phyloP scores from a whole-genome alignment of 2,113 vertebrate species.

The Tretioscincus oriximinensis region DNA sequence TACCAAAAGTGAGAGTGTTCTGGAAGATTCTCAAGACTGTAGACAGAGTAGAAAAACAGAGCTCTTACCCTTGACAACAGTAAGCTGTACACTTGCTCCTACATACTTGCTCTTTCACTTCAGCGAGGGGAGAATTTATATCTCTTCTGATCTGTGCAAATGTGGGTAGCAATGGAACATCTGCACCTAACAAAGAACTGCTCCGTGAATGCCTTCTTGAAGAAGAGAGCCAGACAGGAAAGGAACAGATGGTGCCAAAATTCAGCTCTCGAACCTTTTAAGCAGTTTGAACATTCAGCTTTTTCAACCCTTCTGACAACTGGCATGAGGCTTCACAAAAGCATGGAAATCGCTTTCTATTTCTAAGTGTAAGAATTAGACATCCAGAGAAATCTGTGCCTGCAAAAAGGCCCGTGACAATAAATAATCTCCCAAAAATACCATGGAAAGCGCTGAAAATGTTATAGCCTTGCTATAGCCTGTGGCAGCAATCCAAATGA shows the following conservation, averaged over 20 bases:
- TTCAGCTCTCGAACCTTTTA: background rate
- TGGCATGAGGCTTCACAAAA: background rate
- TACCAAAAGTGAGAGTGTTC: background rate
- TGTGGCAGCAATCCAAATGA: too few relatives aligned
- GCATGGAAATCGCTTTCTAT: background rate
- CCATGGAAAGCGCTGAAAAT: background rate
- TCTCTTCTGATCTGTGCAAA: constrained; percentile 24
- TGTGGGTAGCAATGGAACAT: background rate
- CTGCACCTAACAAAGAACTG: constrained; percentile 29
- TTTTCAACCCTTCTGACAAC: background rate
- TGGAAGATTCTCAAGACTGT: background rate
- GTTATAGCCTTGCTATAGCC: background rate
- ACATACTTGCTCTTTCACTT: background rate
- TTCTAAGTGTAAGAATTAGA: background rate
- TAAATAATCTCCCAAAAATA: background rate
- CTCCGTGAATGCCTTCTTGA: constrained; percentile 3
- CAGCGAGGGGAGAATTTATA: background rate
- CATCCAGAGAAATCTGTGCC: background rate
- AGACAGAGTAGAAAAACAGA: constrained; percentile 12
- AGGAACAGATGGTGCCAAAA: background rate
- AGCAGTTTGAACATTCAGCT: background rate
- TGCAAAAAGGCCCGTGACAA: background rate
- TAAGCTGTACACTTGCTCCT: background rate
- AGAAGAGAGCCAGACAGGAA: background rate
- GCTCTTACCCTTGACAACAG: background rate